Evolutionary conservation across 1,140 invertebrate species (phyloP), one percentile per base, ranked within the genome.

Genomic region (Drosophila biarmipes): DNA sequence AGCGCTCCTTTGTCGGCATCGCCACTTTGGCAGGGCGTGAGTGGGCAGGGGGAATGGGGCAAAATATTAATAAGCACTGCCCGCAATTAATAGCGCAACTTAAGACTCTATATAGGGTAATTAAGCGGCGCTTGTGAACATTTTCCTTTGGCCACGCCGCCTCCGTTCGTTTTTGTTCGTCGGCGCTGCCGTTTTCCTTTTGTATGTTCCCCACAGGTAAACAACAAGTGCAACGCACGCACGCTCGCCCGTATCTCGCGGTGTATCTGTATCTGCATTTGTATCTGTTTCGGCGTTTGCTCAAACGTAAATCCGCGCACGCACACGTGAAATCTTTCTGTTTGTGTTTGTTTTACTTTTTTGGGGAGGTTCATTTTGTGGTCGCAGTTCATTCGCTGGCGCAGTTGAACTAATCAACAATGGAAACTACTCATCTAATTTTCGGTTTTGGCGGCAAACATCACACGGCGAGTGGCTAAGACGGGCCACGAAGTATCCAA

Each of bases 101-200:
- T 89, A 89, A 89, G 84, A 89, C 84, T 77, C 84, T 89, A 89
- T 89, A 89, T 89, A 89, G 84, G 84, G 84, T 89, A 89, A 89
- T 89, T 89, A 89, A 89, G 84, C 84, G 84, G 84, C 84, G 84
- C 84, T 89, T 89, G 84, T 89, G 84, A 89, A 89, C 84, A 89
- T 89, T 89, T 89, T 89, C 64, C 80, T 84, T 87, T 87, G 75
- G 46, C 79, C 61, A 63, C 61, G 84, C 84, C 84, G 84, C 64
- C 82, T 45, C 38, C 62, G 48, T 62, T 67, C 49, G 49, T 77
- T 54, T 49, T 21, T 57, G 19, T 48, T 53, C 45, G 21, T 24
- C 45, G 45, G 45, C 45, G 45, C 45, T 46, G 45, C 45, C 45
- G 45, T 46, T 19, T 27, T 52, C 12, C 12, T 27, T 46, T 8